phyloP scores from a whole-genome alignment of 2,888 invertebrate species.

The Volucella inflata region DNA sequence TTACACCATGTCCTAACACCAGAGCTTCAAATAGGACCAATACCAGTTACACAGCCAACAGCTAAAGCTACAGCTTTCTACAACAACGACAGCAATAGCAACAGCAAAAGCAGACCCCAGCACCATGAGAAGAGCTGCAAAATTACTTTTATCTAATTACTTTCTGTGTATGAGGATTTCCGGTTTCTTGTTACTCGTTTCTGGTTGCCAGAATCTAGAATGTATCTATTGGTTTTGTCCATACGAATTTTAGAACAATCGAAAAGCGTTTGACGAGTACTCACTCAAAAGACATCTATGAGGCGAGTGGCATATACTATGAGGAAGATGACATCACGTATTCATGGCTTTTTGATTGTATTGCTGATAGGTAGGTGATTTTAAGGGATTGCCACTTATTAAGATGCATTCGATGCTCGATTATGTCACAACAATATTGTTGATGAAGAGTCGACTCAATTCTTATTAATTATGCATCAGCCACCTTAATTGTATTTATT shows the following conservation, averaged over 20 bases:
- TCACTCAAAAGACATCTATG: background rate
- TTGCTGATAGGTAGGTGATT: constrained; percentile 10
- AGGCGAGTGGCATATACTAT: background rate
- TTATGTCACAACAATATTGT: background rate
- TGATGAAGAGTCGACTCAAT: too few species aligned
- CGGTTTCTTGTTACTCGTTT: constrained; percentile 26
- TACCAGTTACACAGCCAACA: constrained; percentile 3
- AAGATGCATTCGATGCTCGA: constrained; percentile 8
- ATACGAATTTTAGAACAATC: background rate
- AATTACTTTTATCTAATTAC: constrained; percentile 72
- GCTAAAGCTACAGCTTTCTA: too few species aligned
- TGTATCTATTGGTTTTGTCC: constrained; percentile 44
- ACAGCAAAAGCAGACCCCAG: constrained; percentile 1
- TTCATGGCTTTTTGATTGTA: constrained; percentile 37
- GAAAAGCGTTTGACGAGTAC: constrained; percentile 20
- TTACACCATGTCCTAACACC: constrained; percentile 61
- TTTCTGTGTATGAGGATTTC: constrained; percentile 65
- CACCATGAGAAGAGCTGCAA: constrained; percentile 43
- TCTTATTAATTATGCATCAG: too few species aligned
- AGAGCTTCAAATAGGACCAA: background rate
- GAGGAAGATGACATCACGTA: constrained; percentile 35
- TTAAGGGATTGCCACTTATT: background rate
- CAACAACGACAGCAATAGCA: constrained; percentile 12
- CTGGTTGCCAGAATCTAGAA: constrained; percentile 30
- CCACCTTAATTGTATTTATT: too few species aligned